These are phyloP conservation scores for Neosilurus hyrtlii DNA, from an alignment of 2,797 vertebrate species.

Conservation along the genomic window DNA sequence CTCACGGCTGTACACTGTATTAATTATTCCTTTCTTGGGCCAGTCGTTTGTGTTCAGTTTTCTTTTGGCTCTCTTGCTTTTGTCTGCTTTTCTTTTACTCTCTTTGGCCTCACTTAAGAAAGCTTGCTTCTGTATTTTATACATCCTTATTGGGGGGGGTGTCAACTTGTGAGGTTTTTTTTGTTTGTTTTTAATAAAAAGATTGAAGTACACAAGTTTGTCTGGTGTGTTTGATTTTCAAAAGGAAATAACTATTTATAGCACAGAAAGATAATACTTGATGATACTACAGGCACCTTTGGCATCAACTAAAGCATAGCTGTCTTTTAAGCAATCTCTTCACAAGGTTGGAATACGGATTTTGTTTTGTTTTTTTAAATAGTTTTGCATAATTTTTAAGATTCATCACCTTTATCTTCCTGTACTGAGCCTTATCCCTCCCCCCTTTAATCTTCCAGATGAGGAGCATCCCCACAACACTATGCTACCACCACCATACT, in stretches of 20 bases:
- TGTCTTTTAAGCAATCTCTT: too few species aligned
- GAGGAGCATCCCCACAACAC: background rate
- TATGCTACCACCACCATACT: background rate
- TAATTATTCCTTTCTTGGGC: background rate
- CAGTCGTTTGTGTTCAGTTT: conserved; percentile 34
- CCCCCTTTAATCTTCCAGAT: too few species aligned
- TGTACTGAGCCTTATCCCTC: too few species aligned
- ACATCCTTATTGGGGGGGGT: conserved; percentile 27
- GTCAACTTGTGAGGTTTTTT: conserved; percentile 32
- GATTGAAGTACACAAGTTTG: conserved; percentile 35
- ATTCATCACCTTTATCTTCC: background rate
- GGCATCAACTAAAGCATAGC: too few species aligned
- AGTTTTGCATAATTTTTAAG: background rate
- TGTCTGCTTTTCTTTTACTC: conserved; percentile 14
- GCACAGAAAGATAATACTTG: too few species aligned
- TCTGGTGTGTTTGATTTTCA: conserved; percentile 27
- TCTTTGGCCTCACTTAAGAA: conserved; percentile 24
- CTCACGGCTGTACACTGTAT: background rate
- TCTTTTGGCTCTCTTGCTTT: background rate
- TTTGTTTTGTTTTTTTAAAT: too few species aligned
- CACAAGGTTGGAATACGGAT: too few species aligned
- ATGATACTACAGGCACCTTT: too few species aligned
- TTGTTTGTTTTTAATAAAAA: conserved; percentile 38
- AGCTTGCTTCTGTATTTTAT: conserved; percentile 42
- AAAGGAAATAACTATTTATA: background rate